phyloP scores from a whole-genome alignment of 2,797 vertebrate genomes.

The Heterohyrax brucei region DNA sequence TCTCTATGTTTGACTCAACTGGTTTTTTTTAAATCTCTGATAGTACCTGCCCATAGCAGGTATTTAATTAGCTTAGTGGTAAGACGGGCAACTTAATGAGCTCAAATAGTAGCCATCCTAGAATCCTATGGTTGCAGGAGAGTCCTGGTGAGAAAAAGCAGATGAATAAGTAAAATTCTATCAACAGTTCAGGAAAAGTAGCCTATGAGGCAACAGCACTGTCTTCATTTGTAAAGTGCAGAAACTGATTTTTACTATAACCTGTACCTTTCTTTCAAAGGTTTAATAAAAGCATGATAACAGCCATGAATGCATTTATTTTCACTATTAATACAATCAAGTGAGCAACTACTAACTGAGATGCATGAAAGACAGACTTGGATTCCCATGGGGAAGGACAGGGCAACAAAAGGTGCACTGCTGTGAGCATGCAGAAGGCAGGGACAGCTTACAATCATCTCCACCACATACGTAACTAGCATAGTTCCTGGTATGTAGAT shows the following conservation, averaged over 20 bases:
- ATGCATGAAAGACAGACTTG: background rate
- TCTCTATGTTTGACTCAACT: constrained; percentile 14
- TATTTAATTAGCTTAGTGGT: constrained; percentile 4
- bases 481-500: background rate
- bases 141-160: background rate
- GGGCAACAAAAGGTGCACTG: background rate
- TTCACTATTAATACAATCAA: constrained; percentile 1
- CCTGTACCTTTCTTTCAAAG: constrained; percentile 34
- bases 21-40: background rate
- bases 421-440: background rate
- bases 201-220: background rate
- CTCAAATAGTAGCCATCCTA: background rate
- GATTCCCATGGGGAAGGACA: background rate
- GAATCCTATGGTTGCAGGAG: background rate
- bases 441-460: background rate
- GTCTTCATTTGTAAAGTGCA: background rate
- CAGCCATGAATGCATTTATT: constrained; percentile 19
- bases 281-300: constrained; percentile 16
- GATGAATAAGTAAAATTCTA: background rate
- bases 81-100: background rate
- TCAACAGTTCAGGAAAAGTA: constrained; percentile 18
- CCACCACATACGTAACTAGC: background rate
- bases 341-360: background rate
- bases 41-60: background rate
- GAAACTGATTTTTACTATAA: constrained; percentile 15